Conservation (phyloP, 1,140 invertebrate species). For the Latrodectus geometricus region DNA sequence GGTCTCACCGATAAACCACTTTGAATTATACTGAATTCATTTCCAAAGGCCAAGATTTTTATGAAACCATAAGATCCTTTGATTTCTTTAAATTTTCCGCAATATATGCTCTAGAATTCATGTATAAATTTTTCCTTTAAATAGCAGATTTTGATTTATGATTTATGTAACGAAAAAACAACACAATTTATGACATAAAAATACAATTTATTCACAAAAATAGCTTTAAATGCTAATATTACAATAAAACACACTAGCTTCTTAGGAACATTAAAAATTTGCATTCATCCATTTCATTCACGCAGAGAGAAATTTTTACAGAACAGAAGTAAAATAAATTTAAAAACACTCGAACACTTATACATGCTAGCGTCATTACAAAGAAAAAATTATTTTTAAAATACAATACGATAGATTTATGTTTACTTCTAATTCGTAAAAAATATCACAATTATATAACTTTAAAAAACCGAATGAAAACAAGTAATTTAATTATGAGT, state of each 20-base stretch:
- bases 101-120: too few relatives aligned
- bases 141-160: too few relatives aligned
- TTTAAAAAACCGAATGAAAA: too few relatives aligned
- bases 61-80: too few relatives aligned
- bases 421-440: neutral
- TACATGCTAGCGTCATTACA: neutral
- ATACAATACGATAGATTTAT: neutral
- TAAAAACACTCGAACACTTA: neutral
- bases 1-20: too few relatives aligned
- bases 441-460: neutral
- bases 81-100: too few relatives aligned
- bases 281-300: neutral
- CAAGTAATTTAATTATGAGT: too few relatives aligned
- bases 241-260: conserved; percentile 7
- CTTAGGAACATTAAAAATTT: neutral
- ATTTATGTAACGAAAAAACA: neutral
- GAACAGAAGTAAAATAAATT: too few relatives aligned
- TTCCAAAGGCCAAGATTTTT: too few relatives aligned
- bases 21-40: too few relatives aligned
- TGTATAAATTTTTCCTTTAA: too few relatives aligned
- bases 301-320: neutral
- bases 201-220: conserved; percentile 54
- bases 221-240: conserved; percentile 38
- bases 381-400: neutral
- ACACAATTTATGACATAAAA: conserved; percentile 15